phyloP scores from a whole-genome alignment of 2,113 vertebrate species.

The Pelodiscus sinensis region DNA sequence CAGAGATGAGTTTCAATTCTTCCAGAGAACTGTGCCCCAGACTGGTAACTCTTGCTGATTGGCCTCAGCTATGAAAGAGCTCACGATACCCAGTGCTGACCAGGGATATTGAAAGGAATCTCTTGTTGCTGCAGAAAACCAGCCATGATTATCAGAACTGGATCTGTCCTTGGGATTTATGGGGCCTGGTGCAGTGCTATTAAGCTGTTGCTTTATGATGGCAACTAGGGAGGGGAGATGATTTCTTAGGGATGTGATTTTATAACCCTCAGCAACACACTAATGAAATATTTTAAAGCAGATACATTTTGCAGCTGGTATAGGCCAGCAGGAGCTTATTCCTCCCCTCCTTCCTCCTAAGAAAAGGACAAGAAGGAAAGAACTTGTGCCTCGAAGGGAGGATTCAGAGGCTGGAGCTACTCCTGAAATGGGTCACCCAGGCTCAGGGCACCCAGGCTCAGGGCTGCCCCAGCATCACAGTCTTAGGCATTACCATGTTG shows the following conservation, averaged over 20 bases:
- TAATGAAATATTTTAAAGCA: too few species aligned
- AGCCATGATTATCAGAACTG: not conserved
- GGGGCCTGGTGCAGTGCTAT: too few species aligned
- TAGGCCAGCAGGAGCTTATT: not conserved
- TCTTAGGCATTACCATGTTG: not conserved
- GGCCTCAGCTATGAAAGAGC: not conserved
- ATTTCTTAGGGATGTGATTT: too few species aligned
- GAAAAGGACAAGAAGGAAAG: not conserved
- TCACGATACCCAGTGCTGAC: not conserved
- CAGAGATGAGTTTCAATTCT: not conserved
- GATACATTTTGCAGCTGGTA: not conserved
- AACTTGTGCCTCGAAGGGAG: not conserved
- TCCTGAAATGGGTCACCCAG: not conserved
- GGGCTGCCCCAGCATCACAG: not conserved
- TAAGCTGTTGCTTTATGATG: too few species aligned
- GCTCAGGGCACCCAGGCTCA: not conserved
- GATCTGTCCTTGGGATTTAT: too few species aligned
- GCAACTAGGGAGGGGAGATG: too few species aligned
- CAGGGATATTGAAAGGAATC: too few species aligned
- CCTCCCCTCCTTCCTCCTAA: not conserved
- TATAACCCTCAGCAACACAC: too few species aligned
- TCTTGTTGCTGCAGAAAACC: not conserved
- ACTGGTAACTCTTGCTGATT: too few species aligned
- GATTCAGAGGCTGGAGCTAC: not conserved
- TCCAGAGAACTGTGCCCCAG: too few species aligned